phyloP scores from a whole-genome alignment of 2,888 invertebrate genomes.

The Pyrgus malvae region DNA sequence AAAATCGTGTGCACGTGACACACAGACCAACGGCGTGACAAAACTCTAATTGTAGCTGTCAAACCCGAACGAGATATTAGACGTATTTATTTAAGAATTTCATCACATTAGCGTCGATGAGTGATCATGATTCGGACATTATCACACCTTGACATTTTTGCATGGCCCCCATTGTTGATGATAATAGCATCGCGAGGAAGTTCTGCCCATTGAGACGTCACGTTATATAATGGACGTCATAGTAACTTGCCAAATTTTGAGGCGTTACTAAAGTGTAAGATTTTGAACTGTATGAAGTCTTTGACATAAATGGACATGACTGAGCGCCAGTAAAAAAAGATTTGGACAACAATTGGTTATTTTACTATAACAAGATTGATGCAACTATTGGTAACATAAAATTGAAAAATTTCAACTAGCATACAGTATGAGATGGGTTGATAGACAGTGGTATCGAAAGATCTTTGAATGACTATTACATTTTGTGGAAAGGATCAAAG shows the following conservation, averaged over 20 bases:
- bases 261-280: not conserved
- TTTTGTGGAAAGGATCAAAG: no score
- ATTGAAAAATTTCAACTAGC: no score
- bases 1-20: conserved; percentile 58
- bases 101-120: conserved; percentile 36
- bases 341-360: no score
- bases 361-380: no score
- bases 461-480: no score
- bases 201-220: not conserved
- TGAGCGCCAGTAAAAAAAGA: no score
- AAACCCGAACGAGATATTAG: conserved; percentile 54
- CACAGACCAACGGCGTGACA: conserved; percentile 64
- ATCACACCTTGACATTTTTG: conserved; percentile 53
- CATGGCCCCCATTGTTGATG: conserved; percentile 10
- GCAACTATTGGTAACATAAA: no score
- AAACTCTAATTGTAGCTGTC: conserved; percentile 68
- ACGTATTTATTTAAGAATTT: conserved; percentile 47
- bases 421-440: no score
- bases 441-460: no score
- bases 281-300: not conserved
- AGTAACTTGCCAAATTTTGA: not conserved
- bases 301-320: no score
- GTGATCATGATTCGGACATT: conserved; percentile 44
- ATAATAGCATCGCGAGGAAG: not conserved
- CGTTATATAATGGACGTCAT: not conserved